Evolutionary conservation across 2,888 invertebrate genomes (phyloP).

Genomic region (Noctua pronuba): DNA sequence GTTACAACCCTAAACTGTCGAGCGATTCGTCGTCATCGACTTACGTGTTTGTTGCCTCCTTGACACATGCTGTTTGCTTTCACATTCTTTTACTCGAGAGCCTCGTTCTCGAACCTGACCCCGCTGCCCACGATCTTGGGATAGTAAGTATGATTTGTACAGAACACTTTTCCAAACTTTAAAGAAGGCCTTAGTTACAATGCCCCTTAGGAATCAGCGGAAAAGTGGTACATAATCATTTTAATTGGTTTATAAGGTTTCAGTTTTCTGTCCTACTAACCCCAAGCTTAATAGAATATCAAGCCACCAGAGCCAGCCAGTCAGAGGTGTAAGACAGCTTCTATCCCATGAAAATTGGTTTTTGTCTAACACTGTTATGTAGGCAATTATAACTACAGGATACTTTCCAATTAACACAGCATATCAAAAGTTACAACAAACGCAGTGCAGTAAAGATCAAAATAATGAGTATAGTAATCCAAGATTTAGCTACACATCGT

Average conservation of each 20-base stretch:
- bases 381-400: background rate
- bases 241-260: background rate
- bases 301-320: no score
- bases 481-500: background rate
- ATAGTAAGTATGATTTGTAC: background rate
- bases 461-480: background rate
- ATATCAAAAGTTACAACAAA: background rate
- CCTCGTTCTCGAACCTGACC: slow-evolving; percentile 70
- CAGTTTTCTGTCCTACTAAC: background rate
- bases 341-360: background rate
- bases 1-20: slow-evolving; percentile 15
- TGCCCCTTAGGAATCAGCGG: background rate
- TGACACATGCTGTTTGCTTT: slow-evolving; percentile 84
- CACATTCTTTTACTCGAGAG: slow-evolving; percentile 79
- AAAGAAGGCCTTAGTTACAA: background rate
- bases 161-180: background rate
- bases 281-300: background rate
- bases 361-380: background rate
- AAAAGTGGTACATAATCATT: background rate
- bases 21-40: slow-evolving; percentile 34
- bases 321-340: background rate
- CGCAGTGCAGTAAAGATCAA: background rate
- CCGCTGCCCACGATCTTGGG: slow-evolving; percentile 57
- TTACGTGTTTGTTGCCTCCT: slow-evolving; percentile 77
- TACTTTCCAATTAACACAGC: background rate